phyloP scores from a whole-genome alignment of 1,140 invertebrate species.

The Episyrphus balteatus region DNA sequence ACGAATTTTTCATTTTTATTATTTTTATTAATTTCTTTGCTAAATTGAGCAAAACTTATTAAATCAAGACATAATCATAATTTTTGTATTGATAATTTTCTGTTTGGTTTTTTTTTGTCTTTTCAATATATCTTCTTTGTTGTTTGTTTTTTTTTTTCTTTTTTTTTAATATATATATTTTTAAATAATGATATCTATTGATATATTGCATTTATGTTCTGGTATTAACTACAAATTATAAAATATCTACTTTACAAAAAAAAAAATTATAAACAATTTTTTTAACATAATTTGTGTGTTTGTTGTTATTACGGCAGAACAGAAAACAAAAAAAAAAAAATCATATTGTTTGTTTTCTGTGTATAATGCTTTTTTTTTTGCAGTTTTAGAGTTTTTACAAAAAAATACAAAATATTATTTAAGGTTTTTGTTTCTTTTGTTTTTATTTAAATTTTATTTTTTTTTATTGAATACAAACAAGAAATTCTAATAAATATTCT shows the following conservation, averaged over 20 bases:
- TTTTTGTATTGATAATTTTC: neutral
- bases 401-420: no score
- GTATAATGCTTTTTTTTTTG: no score
- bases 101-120: neutral
- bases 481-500: no score
- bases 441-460: no score
- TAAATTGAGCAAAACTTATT: conserved; percentile 26
- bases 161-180: neutral
- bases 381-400: no score
- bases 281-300: neutral
- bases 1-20: conserved; percentile 10
- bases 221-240: conserved; percentile 4
- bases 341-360: no score
- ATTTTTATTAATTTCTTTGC: conserved; percentile 33
- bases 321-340: no score
- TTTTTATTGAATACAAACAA: no score
- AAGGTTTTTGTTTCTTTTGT: no score
- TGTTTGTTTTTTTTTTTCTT: neutral
- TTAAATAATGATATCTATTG: neutral
- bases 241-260: neutral
- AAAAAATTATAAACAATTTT: conserved; percentile 6
- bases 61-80: neutral
- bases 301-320: no score
- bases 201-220: conserved; percentile 2
- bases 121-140: neutral